Evolutionary conservation across 1,140 invertebrate species (phyloP), one percentile per base, ranked within the genome.

Genomic region (Muscidifurax raptorellus): DNA sequence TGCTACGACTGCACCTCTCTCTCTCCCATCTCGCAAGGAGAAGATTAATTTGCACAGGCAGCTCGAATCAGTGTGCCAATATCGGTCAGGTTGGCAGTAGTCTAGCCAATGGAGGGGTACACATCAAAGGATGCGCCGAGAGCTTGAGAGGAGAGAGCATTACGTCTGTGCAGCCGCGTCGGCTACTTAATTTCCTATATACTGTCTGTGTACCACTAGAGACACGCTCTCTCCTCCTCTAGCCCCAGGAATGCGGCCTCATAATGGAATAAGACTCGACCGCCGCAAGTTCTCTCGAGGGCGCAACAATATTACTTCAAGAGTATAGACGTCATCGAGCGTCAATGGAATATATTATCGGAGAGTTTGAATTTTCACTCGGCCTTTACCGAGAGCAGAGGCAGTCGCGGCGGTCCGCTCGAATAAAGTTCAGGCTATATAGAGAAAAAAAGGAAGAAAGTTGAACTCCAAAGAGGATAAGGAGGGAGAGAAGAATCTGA

Each of bases 401-500:
- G 10, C 18, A 32, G 22, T 40, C 15, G 15, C 18, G 82, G 82
- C 32, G 52, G 78, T 83, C 32, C 74, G 67, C 79, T 78, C 72
- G 67, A 84, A 84, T 72, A 84, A 84, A 84, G 82, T 76, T 84
- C 72, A 28, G 28, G 77, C 72, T 66, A 67, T 25, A 13, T 13
- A 30, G 5, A 40, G 36, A 40, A 64, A 77, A 59, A 36, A 28
- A 75, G 47, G 59, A 82, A 59, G 59, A 72, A 85, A 85, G 75
- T 77, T 79, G 64, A 81, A 81, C 47, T 44, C 44, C 72, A 75
- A 79, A 86, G 77, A 85, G 77, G 66, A 79, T 66, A 80, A 74
- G 66, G 67, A 72, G 44, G 2, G 59, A 64, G 15, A 64, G 13
- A 67, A 40, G 59, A 79, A 71, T 36, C 69, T 89, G 86, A 90